Percentiles rank a stretch among this genome's conserved stretches.
phyloP scores from a whole-genome alignment of 2,797 vertebrate species.

The Thunnus albacares region DNA sequence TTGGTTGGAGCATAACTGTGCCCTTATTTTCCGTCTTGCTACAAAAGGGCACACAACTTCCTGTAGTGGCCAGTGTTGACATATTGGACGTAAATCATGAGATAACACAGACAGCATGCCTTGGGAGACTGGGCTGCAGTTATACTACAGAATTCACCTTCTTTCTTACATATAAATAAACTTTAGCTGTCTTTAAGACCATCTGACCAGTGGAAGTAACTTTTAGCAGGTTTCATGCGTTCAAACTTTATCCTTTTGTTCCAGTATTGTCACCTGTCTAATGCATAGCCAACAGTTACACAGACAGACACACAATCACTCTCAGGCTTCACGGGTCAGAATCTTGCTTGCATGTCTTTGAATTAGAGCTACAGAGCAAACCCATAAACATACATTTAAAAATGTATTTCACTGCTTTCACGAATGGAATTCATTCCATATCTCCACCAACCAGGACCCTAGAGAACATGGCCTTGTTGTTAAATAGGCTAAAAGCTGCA shows the following conservation, averaged over 20 bases:
- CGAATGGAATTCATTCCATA: conserved; percentile 52
- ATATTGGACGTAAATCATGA: not conserved
- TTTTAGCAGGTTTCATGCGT: not conserved
- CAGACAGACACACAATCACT: not conserved
- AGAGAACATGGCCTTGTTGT: conserved; percentile 63
- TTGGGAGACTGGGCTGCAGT: not conserved
- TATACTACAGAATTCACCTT: not conserved
- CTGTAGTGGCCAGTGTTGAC: not conserved
- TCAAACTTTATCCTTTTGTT: not conserved
- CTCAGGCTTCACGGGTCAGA: not conserved
- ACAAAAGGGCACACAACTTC: not conserved
- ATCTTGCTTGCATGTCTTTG: conserved; percentile 13
- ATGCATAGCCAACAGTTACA: not conserved
- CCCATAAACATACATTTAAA: conserved; percentile 16
- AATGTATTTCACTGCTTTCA: conserved; percentile 34
- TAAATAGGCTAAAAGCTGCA: conserved; percentile 76
- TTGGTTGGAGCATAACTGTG: not conserved
- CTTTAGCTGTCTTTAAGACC: too few relatives aligned
- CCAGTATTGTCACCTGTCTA: not conserved
- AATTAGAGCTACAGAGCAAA: not conserved
- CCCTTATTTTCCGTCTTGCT: not conserved
- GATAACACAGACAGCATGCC: not conserved
- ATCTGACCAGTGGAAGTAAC: too few relatives aligned
- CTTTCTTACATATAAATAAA: not conserved
- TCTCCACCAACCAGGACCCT: conserved; percentile 60